Evolutionary conservation across 2,888 invertebrate species (phyloP).

Genomic region (Leuctra nigra): DNA sequence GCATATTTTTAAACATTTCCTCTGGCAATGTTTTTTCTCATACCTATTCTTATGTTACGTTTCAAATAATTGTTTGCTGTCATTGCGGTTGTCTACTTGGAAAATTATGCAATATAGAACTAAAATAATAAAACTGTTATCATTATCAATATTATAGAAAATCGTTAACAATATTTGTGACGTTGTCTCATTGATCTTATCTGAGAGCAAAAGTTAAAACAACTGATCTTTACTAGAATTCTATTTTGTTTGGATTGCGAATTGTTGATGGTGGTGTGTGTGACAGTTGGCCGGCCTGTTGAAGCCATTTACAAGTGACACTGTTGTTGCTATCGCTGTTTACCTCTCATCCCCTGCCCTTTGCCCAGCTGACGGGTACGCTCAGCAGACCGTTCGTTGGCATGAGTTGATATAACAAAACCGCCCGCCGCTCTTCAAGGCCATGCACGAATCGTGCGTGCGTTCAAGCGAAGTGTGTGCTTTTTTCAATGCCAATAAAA

Average conservation of each 20-base stretch:
- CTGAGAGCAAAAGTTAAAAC: too few relatives aligned
- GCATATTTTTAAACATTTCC: too few relatives aligned
- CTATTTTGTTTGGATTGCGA: too few relatives aligned
- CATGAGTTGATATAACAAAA: conserved; percentile 23
- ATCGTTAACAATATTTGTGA: conserved; percentile 1
- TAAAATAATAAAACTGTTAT: conserved; percentile 15
- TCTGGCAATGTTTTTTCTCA: too few relatives aligned
- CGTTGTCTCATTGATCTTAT: neutral
- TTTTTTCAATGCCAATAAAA: conserved; percentile 31
- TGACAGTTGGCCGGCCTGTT: conserved; percentile 3
- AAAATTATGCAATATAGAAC: conserved; percentile 39
- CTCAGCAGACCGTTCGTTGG: conserved; percentile 15
- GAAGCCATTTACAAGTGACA: neutral
- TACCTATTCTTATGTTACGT: too few relatives aligned
- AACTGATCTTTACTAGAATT: too few relatives aligned
- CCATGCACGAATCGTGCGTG: conserved; percentile 23
- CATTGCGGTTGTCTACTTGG: too few relatives aligned
- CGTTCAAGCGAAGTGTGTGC: conserved; percentile 27
- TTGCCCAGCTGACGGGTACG: neutral
- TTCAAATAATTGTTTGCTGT: too few relatives aligned
- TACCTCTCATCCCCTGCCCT: neutral
- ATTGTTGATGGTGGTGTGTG: neutral
- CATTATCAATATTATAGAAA: conserved; percentile 4
- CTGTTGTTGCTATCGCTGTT: neutral
- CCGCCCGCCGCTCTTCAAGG: conserved; percentile 27